Evolutionary conservation across 1,140 invertebrate species (phyloP).

Genomic region (Psix sp.): DNA sequence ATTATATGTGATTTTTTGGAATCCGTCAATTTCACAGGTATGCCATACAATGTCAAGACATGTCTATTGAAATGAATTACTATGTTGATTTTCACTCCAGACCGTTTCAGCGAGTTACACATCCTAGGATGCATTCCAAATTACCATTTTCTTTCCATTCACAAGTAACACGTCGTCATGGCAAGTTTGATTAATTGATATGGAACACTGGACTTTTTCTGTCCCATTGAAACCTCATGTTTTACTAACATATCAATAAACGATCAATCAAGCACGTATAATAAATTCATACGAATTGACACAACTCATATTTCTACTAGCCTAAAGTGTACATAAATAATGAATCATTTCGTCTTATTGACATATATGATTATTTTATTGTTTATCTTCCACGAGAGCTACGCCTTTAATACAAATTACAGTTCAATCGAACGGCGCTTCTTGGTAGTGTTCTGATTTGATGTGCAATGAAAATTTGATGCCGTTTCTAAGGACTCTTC

Average conservation of each 20-base stretch:
- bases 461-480: conserved; percentile 43
- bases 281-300: too few relatives aligned
- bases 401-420: conserved; percentile 7
- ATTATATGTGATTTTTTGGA: too few relatives aligned
- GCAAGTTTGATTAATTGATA: conserved; percentile 10
- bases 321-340: too few relatives aligned
- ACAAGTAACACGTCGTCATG: conserved; percentile 24
- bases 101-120: conserved; percentile 12
- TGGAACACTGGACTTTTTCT: background rate
- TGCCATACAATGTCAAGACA: too few relatives aligned
- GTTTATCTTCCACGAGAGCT: too few relatives aligned
- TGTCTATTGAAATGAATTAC: conserved; percentile 5
- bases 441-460: conserved; percentile 16
- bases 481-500: conserved; percentile 23
- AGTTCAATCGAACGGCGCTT: conserved; percentile 9
- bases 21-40: too few relatives aligned
- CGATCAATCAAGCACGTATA: conserved; percentile 3
- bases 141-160: conserved; percentile 8
- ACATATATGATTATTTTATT: too few relatives aligned
- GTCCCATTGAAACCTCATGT: background rate
- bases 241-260: background rate
- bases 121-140: conserved; percentile 7
- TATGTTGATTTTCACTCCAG: conserved; percentile 6
- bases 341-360: too few relatives aligned
- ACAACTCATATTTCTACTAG: too few relatives aligned